Percentiles rank a stretch among this genome's conserved stretches.
phyloP scores from a whole-genome alignment of 2,888 invertebrate genomes.

The Pachycephus smyrnensis region DNA sequence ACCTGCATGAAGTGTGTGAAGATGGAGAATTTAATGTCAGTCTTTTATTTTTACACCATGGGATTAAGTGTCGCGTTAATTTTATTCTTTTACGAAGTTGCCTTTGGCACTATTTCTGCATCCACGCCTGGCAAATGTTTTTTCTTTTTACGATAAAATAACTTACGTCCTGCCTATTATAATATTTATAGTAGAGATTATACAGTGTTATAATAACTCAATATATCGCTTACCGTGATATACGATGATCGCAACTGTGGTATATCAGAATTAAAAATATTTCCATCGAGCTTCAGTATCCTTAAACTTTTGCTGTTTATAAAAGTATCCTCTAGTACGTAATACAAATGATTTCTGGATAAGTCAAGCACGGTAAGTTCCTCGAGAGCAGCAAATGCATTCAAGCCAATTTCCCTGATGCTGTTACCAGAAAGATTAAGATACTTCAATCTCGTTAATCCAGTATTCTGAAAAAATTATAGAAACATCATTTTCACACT shows the following conservation, averaged over 20 bases:
- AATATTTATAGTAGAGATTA: neutral
- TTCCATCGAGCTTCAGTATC: conserved; percentile 55
- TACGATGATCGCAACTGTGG: conserved; percentile 50
- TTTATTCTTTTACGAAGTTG: neutral
- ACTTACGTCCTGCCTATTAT: no score
- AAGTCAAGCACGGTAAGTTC: conserved; percentile 68
- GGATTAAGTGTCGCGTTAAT: neutral
- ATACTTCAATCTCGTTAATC: conserved; percentile 57
- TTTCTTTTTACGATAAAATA: neutral
- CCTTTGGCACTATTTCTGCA: neutral
- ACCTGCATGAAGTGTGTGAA: neutral
- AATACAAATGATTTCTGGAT: conserved; percentile 66
- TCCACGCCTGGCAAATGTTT: neutral
- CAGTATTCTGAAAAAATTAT: conserved; percentile 45
- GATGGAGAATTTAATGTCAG: neutral
- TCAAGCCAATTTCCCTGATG: conserved; percentile 64
- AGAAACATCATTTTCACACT: neutral
- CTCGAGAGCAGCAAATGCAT: conserved; percentile 66
- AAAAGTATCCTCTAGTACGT: conserved; percentile 65
- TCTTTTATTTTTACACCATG: neutral
- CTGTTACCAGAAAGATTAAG: conserved; percentile 67
- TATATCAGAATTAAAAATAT: conserved; percentile 56
- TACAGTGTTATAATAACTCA: neutral
- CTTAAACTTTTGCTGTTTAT: conserved; percentile 50
- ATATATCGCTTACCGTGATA: conserved; percentile 46